Percentiles rank a stretch among this genome's conserved stretches.
phyloP scores from a whole-genome alignment of 1,140 invertebrate species.

The Lucilia cuprina region DNA sequence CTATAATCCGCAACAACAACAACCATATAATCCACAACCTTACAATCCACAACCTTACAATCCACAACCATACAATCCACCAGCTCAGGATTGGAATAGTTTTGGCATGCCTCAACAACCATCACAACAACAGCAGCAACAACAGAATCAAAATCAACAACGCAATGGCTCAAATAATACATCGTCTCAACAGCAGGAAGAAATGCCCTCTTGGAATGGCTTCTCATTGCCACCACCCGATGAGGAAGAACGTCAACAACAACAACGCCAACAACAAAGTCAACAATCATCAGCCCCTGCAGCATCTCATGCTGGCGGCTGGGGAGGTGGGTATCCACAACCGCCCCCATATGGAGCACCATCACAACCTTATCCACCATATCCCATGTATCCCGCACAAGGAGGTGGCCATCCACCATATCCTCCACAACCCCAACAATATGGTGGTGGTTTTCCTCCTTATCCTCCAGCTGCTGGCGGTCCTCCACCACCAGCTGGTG shows the following conservation, averaged over 20 bases:
- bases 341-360: constrained; percentile 33
- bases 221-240: constrained; percentile 35
- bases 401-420: constrained; percentile 20
- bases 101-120: constrained; percentile 54
- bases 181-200: constrained; percentile 44
- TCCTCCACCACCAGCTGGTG: constrained; percentile 42
- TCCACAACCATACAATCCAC: constrained; percentile 36
- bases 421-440: constrained; percentile 48
- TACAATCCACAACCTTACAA: constrained; percentile 16
- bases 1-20: constrained; percentile 16
- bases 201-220: constrained; percentile 38
- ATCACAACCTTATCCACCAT: constrained; percentile 6
- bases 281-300: constrained; percentile 28
- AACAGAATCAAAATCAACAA: constrained; percentile 26
- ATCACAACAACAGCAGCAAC: constrained; percentile 49
- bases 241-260: constrained; percentile 29
- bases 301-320: constrained; percentile 2
- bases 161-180: constrained; percentile 44
- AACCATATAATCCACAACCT: constrained; percentile 32
- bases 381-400: constrained; percentile 30
- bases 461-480: constrained; percentile 42
- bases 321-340: constrained; percentile 33
- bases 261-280: constrained; percentile 34
- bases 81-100: constrained; percentile 53
- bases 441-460: constrained; percentile 37